Evolutionary conservation across 1,140 invertebrate genomes (phyloP).

Genomic region (Hycleus cichorii): DNA sequence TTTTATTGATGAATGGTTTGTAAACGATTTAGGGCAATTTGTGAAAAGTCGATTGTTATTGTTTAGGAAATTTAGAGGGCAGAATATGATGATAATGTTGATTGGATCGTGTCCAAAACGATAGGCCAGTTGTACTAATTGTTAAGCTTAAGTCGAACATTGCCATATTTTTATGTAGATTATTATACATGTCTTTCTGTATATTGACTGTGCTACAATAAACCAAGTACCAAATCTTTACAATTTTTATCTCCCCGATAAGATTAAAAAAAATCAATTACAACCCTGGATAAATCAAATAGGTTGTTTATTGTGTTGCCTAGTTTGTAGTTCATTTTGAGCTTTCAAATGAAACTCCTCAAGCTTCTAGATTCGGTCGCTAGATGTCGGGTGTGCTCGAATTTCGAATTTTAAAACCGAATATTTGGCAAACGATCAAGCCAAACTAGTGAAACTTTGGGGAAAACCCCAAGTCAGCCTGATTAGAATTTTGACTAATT

Average conservation of each 20-base stretch:
- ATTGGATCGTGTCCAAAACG: neutral
- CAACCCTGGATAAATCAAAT: no score
- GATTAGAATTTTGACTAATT: neutral
- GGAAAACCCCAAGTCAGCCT: neutral
- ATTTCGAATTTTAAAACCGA: no score
- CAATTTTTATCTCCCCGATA: no score
- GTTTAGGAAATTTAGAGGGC: constrained; percentile 2
- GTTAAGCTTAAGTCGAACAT: constrained; percentile 15
- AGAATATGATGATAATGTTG: constrained; percentile 7
- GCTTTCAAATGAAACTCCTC: no score
- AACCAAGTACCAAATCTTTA: constrained; percentile 5
- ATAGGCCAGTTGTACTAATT: constrained; percentile 15
- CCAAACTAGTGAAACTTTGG: no score
- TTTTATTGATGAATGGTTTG: constrained; percentile 1
- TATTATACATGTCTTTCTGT: constrained; percentile 16
- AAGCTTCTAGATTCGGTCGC: no score
- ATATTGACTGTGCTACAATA: constrained; percentile 10
- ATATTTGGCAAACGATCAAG: no score
- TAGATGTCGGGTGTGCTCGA: no score
- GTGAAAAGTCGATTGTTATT: neutral
- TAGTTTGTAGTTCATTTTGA: no score
- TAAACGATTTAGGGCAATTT: neutral
- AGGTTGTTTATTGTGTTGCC: no score
- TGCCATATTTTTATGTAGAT: constrained; percentile 4
- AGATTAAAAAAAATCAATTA: no score